Evolutionary conservation across 2,797 vertebrate genomes (phyloP).

Genomic region (Okamejei kenojei): DNA sequence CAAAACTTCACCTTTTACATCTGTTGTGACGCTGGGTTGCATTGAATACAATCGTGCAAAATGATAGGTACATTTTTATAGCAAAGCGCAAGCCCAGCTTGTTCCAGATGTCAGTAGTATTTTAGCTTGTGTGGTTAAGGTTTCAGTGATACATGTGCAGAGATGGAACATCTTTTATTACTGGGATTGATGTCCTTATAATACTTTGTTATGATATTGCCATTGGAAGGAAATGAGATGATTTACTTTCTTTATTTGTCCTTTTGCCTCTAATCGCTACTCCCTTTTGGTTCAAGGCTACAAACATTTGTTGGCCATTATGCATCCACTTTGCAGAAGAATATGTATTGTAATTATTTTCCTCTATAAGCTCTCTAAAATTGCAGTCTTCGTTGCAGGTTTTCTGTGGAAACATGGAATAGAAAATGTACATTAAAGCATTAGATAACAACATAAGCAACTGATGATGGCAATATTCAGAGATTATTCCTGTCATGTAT

Average conservation of each 20-base stretch:
- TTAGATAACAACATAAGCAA: background rate
- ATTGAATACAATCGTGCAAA: slow-evolving; percentile 37
- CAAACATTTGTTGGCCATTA: slow-evolving; percentile 84
- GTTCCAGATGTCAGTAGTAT: slow-evolving; percentile 80
- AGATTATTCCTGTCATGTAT: background rate
- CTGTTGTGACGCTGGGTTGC: slow-evolving; percentile 33
- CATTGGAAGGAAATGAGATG: slow-evolving; percentile 93
- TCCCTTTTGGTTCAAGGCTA: slow-evolving; percentile 88
- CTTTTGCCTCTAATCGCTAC: slow-evolving; percentile 78
- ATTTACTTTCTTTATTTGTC: slow-evolving; percentile 81
- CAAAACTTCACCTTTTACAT: slow-evolving; percentile 28
- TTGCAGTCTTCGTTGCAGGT: slow-evolving; percentile 91
- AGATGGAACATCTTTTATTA: slow-evolving; percentile 58
- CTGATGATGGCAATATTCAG: background rate
- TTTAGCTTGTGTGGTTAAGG: slow-evolving; percentile 62
- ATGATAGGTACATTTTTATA: slow-evolving; percentile 33
- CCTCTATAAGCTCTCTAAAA: slow-evolving; percentile 93
- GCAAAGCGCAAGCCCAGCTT: slow-evolving; percentile 84
- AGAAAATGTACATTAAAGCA: slow-evolving; percentile 37
- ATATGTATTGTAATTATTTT: slow-evolving; percentile 97
- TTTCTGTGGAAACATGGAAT: slow-evolving; percentile 66
- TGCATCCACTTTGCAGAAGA: slow-evolving; percentile 86
- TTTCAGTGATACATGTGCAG: slow-evolving; percentile 35
- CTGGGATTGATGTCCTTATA: slow-evolving; percentile 66
- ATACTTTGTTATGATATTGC: slow-evolving; percentile 59